A percentile compares a stretch with the other conserved stretches of the same genome.
Evolutionary conservation across 2,113 vertebrate species (phyloP).

Genomic region (Setophaga kirtlandii): DNA sequence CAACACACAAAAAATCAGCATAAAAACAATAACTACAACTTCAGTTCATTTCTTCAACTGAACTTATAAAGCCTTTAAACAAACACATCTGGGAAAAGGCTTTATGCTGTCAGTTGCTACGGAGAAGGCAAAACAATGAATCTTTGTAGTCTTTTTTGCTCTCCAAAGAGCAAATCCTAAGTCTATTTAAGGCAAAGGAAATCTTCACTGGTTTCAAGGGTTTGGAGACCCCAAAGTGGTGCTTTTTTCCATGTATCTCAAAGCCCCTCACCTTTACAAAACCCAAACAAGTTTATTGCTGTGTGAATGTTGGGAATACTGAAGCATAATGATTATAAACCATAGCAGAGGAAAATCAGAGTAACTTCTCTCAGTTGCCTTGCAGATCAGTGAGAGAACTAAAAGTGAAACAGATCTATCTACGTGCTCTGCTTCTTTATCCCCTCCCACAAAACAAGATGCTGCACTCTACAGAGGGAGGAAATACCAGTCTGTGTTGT

Average conservation of each 20-base stretch:
- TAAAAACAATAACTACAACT: background rate
- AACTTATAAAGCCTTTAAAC: constrained; percentile 18
- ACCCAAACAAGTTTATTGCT: background rate
- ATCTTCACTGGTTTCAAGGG: background rate
- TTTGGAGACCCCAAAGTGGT: background rate
- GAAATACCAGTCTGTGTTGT: background rate
- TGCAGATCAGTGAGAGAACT: background rate
- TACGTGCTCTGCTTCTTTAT: background rate
- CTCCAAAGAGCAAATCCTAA: background rate
- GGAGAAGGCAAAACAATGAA: constrained; percentile 35
- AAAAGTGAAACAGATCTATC: background rate
- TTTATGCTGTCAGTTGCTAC: constrained; percentile 28
- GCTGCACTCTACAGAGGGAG: accelerated
- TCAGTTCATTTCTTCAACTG: background rate
- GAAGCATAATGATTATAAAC: background rate
- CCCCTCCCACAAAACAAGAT: background rate
- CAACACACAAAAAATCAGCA: background rate
- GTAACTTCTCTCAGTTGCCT: background rate
- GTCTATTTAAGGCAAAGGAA: constrained; percentile 42
- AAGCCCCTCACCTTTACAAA: background rate
- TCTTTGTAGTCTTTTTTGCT: background rate
- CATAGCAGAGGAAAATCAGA: background rate
- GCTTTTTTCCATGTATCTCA: background rate
- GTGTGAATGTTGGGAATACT: background rate
- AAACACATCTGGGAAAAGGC: constrained; percentile 47